A percentile compares a stretch with the other conserved stretches of the same genome.
Conservation (phyloP, 2,888 invertebrate genomes). For the Tuberolachnus salignus region DNA sequence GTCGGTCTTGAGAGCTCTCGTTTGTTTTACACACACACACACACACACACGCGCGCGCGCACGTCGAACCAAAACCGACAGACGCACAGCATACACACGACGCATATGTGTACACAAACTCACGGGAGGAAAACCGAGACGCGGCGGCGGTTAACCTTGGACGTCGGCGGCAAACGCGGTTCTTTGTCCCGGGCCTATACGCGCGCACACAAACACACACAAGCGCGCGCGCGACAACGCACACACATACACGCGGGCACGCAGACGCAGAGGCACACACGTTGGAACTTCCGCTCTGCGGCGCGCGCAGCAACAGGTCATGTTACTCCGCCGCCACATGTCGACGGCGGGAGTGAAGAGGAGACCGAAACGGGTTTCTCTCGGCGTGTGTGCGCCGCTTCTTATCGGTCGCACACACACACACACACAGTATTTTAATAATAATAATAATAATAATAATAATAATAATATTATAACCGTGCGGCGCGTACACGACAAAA, state of each 20-base stretch:
- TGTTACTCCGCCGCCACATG: slow-evolving; percentile 41
- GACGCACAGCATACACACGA: background rate
- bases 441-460: no score
- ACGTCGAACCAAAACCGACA: background rate
- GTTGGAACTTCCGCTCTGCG: slow-evolving; percentile 50
- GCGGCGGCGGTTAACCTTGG: slow-evolving; percentile 53
- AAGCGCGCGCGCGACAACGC: background rate
- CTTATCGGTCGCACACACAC: background rate
- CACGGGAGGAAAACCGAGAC: slow-evolving; percentile 40
- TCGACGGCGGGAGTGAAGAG: slow-evolving; percentile 10
- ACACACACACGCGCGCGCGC: no score
- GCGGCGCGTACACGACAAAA: slow-evolving; percentile 14
- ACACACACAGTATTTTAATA: no score
- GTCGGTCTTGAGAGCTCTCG: background rate
- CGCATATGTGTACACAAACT: background rate
- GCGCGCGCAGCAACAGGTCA: slow-evolving; percentile 55
- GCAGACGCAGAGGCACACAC: background rate
- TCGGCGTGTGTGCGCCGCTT: slow-evolving; percentile 5
- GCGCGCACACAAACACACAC: background rate
- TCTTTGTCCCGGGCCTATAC: slow-evolving; percentile 50
- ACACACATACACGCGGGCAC: background rate
- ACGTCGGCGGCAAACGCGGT: slow-evolving; percentile 20
- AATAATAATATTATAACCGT: no score
- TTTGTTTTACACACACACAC: background rate
- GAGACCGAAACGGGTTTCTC: slow-evolving; percentile 48